These are phyloP conservation scores for Adoxophyes honmai DNA, from an alignment of 1,140 invertebrate species.

Conservation along the genomic window DNA sequence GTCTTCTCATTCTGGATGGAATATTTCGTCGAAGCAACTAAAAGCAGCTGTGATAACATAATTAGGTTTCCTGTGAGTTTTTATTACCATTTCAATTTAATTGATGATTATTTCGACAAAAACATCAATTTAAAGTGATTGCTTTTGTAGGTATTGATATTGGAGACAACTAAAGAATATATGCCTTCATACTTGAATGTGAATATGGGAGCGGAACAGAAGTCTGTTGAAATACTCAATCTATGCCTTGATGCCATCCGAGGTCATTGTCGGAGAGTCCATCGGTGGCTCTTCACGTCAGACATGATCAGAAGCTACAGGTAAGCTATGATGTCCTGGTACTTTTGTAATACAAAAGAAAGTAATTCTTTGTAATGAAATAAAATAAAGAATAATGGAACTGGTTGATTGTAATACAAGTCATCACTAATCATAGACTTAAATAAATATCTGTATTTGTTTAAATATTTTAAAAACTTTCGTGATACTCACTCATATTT, in stretches of 20 bases:
- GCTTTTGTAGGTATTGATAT: constrained; percentile 85
- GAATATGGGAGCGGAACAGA: constrained; percentile 94
- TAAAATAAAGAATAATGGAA: neutral
- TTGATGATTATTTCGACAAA: constrained; percentile 9
- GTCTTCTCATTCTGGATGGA: constrained; percentile 99
- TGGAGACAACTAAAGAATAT: constrained; percentile 95
- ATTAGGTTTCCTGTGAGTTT: constrained; percentile 93
- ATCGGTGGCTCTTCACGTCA: constrained; percentile 95
- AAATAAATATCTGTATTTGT: no score
- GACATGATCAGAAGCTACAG: constrained; percentile 95
- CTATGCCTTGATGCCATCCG: constrained; percentile 85
- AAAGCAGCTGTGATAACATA: constrained; percentile 83
- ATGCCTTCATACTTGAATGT: constrained; percentile 97
- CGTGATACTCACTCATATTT: no score
- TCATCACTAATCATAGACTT: no score
- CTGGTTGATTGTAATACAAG: no score
- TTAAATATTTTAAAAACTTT: no score
- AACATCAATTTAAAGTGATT: constrained; percentile 11
- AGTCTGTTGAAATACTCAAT: constrained; percentile 93
- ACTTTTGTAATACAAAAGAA: no score
- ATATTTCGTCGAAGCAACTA: constrained; percentile 97
- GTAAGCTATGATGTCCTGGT: constrained; percentile 30
- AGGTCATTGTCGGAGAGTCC: constrained; percentile 88
- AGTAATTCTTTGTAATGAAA: neutral
- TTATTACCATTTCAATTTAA: constrained; percentile 28